A percentile compares a stretch with the other conserved stretches of the same genome.
Conservation (phyloP, 2,113 vertebrate genomes). For the Pogonocichla stellata region DNA sequence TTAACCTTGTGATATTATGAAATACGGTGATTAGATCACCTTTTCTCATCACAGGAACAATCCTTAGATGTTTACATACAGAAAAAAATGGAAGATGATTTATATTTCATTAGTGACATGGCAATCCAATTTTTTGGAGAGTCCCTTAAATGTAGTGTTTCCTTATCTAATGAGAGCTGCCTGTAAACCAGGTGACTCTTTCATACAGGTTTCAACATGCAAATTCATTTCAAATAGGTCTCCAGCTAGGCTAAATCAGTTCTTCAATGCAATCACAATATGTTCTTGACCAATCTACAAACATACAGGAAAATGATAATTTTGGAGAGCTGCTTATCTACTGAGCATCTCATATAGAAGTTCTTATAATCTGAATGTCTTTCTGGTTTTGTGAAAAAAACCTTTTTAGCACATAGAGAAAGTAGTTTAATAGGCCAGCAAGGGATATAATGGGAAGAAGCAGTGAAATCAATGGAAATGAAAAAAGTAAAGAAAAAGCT, state of each 20-base stretch:
- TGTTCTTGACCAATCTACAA: background rate
- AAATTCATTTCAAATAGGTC: background rate
- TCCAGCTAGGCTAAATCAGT: background rate
- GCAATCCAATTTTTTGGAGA: background rate
- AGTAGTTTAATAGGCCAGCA: background rate
- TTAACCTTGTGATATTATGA: background rate
- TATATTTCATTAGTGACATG: background rate
- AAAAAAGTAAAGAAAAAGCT: background rate
- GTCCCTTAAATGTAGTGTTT: background rate
- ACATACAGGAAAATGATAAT: background rate
- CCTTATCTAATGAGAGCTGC: background rate
- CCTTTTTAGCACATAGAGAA: background rate
- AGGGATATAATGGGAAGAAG: background rate
- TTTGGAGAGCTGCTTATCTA: background rate
- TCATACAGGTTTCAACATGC: background rate
- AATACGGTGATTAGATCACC: background rate
- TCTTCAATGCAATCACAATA: background rate
- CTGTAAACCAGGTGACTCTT: background rate
- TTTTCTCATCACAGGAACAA: background rate
- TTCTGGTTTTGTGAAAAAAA: background rate
- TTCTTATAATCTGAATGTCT: background rate
- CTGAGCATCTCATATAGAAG: background rate
- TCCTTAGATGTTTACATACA: background rate
- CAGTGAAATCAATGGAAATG: background rate
- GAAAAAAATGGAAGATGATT: background rate